Evolutionary conservation across 2,113 vertebrate genomes (phyloP).

Genomic region (Rhinoptilus africanus): DNA sequence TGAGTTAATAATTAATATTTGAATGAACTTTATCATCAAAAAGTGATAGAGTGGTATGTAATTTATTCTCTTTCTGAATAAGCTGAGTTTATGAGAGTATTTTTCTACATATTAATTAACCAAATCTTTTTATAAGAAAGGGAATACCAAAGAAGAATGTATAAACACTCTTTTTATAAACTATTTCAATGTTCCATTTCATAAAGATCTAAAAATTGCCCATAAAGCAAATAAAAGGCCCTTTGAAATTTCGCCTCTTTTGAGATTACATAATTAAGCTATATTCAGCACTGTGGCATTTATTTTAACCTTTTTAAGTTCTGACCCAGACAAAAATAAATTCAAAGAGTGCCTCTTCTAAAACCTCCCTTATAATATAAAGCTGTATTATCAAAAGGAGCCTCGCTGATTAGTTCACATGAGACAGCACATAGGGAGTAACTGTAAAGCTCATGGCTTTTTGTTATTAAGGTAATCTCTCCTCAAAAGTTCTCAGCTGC

Average conservation of each 20-base stretch:
- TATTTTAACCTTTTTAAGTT: constrained; percentile 43
- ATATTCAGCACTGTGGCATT: background rate
- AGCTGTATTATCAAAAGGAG: constrained; percentile 21
- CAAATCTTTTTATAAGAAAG: background rate
- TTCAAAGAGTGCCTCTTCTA: background rate
- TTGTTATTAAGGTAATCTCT: constrained; percentile 46
- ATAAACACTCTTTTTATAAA: constrained; percentile 2
- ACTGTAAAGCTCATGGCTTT: constrained; percentile 22
- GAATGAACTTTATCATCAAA: background rate
- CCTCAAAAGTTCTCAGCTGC: background rate
- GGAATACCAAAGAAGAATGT: background rate
- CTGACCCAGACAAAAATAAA: constrained; percentile 45
- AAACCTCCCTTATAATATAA: background rate
- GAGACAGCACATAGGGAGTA: background rate
- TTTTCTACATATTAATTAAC: background rate
- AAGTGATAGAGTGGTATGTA: background rate
- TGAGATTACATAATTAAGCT: constrained; percentile 33
- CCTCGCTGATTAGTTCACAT: constrained; percentile 9
- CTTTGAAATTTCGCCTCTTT: background rate
- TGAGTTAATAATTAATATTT: background rate
- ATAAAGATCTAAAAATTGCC: background rate
- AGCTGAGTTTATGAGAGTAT: background rate
- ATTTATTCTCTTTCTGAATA: background rate
- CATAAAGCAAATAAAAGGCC: constrained; percentile 14
- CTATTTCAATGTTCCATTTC: background rate